A percentile compares a stretch with the other conserved stretches of the same genome.
Conservation (phyloP, 1,140 invertebrate species). For the Globodera rostochiensis region DNA sequence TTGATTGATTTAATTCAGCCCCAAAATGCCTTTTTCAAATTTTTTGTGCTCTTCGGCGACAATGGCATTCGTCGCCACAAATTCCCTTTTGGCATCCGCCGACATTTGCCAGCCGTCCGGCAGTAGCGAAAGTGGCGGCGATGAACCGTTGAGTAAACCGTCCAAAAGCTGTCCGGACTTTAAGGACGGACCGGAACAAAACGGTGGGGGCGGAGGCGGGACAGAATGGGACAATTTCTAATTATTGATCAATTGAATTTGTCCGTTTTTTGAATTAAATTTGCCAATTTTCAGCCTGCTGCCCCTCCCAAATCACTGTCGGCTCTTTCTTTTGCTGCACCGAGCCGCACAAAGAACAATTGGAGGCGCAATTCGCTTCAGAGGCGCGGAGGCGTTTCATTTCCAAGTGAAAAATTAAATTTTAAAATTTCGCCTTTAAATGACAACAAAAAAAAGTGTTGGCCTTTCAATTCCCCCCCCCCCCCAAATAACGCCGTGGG, state of each 20-base stretch:
- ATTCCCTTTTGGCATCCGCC: slow-evolving; percentile 9
- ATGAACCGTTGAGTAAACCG: slow-evolving; percentile 2
- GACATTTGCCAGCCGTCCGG: not conserved
- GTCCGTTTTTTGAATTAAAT: not conserved
- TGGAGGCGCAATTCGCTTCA: slow-evolving; percentile 22
- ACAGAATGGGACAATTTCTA: no score
- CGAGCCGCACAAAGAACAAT: slow-evolving; percentile 18
- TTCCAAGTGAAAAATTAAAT: slow-evolving; percentile 10
- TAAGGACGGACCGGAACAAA: slow-evolving; percentile 28
- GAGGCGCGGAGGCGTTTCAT: slow-evolving; percentile 22
- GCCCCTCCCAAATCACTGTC: slow-evolving; percentile 26
- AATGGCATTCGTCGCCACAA: slow-evolving; percentile 1
- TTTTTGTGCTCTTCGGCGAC: not conserved
- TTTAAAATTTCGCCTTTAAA: not conserved
- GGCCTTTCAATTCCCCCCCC: not conserved
- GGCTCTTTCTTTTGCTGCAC: slow-evolving; percentile 27
- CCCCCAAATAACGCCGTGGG: no score
- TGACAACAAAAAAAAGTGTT: not conserved
- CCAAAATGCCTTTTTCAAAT: slow-evolving; percentile 7
- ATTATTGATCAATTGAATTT: not conserved
- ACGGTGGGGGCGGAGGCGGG: not conserved
- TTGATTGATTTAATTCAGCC: not conserved
- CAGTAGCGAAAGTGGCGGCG: not conserved
- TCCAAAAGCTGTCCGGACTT: slow-evolving; percentile 30
- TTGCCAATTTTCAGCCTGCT: slow-evolving; percentile 16